phyloP scores from a whole-genome alignment of 2,888 invertebrate species.

The Bugulina stolonifera region DNA sequence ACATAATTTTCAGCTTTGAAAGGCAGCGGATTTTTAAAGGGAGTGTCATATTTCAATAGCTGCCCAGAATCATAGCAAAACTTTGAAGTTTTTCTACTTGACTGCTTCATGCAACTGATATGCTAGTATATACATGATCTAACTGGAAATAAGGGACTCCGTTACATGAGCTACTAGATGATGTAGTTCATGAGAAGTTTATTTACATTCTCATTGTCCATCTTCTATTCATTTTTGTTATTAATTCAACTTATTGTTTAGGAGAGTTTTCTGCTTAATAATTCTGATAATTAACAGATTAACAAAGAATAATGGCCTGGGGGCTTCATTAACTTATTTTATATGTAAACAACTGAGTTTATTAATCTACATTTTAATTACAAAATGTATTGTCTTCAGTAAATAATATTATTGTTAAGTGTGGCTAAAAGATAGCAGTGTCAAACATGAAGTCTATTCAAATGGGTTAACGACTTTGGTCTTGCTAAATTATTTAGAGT shows the following conservation, averaged over 20 bases:
- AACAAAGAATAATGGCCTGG: background rate
- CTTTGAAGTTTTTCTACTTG: background rate
- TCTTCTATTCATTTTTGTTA: too few species aligned
- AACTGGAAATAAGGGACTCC: too few species aligned
- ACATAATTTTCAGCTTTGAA: background rate
- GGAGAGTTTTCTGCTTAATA: too few species aligned
- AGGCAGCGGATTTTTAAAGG: background rate
- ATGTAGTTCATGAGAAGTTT: too few species aligned
- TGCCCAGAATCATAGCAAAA: background rate
- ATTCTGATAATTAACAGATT: background rate
- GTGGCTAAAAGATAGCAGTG: background rate
- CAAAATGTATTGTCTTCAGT: background rate
- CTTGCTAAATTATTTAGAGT: conserved; percentile 3
- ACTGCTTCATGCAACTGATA: too few species aligned
- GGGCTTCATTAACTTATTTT: background rate
- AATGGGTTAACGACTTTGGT: conserved; percentile 21
- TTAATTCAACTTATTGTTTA: too few species aligned
- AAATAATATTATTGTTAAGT: background rate
- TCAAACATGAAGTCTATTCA: background rate
- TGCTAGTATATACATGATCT: too few species aligned
- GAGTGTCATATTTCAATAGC: background rate
- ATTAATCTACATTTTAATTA: background rate
- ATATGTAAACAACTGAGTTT: background rate
- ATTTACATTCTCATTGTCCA: too few species aligned
- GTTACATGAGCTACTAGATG: too few species aligned